Base-by-base conservation (phyloP, 1,140 invertebrate genomes). In the Cyclina sinensis region DNA sequence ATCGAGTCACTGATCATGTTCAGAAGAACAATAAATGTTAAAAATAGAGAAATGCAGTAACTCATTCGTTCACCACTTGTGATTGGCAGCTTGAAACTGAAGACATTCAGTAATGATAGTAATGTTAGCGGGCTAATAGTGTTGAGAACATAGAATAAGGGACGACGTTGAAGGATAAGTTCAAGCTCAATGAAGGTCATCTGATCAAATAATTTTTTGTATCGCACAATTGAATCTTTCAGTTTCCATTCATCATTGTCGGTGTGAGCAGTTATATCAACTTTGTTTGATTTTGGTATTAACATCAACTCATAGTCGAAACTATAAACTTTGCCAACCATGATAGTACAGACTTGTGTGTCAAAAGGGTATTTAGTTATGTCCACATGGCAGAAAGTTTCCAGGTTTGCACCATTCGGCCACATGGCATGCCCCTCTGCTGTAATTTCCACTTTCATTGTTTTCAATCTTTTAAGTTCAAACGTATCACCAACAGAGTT, bases 1-100 rank as follows among this genome's bases (percentile, higher is more conserved):
- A 84, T 65, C 35, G 46, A 35, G 14, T 43, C 62, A 24, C 37
- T 48, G 39, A 46, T 54, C 14, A 24, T 70, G 14, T 70, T 84
- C 43, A 70, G 68, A 3, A 84, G 39, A 32, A 84, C 81, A 35
- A 84, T 43, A 46, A 68, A 84, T 21, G 81, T 70, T 18, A 84
- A n/a, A 7, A 84, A 32, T n/a, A 84, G 24, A 12, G 81, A 68
- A 14, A 84, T 48, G 48, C 65, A 32, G 59, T 84, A 84, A 37
- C 81, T 32, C 21, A 84, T 54, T 32, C 81, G 35, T 73, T 84
- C 62, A 48, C 43, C 81, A 54, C 81, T 30, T 5, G 35, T 24
- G 1, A n/a, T 16, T n/a, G 81, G 65, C n/a, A 84, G 16, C 37
- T 84, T 84, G 57, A 84, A 73, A 24, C 39, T 70, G 32, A 84